Evolutionary conservation across 2,888 invertebrate genomes (phyloP).

Genomic region (Agrochola lota): DNA sequence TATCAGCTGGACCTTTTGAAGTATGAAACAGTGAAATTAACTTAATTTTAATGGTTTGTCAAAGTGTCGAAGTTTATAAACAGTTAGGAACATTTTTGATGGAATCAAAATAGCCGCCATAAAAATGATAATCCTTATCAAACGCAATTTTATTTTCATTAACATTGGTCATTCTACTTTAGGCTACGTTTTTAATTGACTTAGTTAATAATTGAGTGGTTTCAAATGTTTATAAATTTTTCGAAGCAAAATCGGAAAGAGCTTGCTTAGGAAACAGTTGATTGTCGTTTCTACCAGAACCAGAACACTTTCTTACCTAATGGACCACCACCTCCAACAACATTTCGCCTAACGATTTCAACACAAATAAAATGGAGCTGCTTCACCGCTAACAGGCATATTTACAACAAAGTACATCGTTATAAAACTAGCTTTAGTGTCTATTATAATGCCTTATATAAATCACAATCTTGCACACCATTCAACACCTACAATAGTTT

Average conservation of each 20-base stretch:
- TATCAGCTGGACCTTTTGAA: no score
- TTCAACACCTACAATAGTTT: slow-evolving; percentile 30
- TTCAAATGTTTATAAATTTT: no score
- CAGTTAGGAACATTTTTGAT: no score
- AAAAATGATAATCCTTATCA: no score
- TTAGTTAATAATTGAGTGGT: no score
- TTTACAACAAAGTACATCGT: slow-evolving; percentile 42
- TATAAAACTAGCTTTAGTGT: slow-evolving; percentile 25
- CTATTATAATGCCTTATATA: slow-evolving; percentile 33
- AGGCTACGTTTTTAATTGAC: no score
- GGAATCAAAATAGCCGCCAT: no score
- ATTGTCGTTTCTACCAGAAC: neutral
- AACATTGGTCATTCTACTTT: no score
- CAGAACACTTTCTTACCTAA: slow-evolving; percentile 24
- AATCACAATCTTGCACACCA: slow-evolving; percentile 41
- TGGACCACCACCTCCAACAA: slow-evolving; percentile 5
- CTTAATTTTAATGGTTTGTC: neutral
- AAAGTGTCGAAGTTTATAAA: no score
- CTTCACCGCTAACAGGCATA: slow-evolving; percentile 33
- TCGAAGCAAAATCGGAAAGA: no score
- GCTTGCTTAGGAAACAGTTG: neutral
- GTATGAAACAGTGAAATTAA: neutral
- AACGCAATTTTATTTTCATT: no score
- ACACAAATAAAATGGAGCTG: slow-evolving; percentile 30
- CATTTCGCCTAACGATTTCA: slow-evolving; percentile 20